Conservation (phyloP, 2,797 vertebrate species). For the Poecilia velifera region DNA sequence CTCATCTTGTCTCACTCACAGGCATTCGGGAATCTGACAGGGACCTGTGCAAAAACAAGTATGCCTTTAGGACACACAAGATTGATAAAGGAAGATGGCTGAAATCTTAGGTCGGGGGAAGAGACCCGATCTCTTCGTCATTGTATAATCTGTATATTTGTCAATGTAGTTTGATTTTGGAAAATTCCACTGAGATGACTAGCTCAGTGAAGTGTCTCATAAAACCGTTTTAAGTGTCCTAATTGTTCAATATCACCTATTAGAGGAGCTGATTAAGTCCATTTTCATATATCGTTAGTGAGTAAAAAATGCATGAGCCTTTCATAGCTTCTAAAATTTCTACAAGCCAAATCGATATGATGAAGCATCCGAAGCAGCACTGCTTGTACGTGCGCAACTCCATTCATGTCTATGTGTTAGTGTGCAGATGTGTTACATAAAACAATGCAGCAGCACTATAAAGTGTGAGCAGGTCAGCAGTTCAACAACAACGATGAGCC, state of each 20-base stretch:
- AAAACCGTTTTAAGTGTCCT: conserved; percentile 13
- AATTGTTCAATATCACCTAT: conserved; percentile 31
- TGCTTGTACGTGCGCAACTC: neutral
- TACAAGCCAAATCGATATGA: conserved; percentile 40
- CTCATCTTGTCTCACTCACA: conserved; percentile 52
- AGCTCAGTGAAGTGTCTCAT: neutral
- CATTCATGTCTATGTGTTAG: conserved; percentile 7
- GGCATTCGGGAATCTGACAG: conserved; percentile 45
- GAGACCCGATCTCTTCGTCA: neutral
- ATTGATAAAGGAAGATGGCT: conserved; percentile 24
- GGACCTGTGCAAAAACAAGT: conserved; percentile 53
- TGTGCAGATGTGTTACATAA: conserved; percentile 27
- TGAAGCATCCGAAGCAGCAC: conserved; percentile 2
- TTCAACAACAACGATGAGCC: conserved; percentile 56
- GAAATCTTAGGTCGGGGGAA: conserved; percentile 1
- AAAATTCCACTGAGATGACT: conserved; percentile 12
- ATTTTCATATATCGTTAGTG: conserved; percentile 35
- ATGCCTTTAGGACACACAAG: conserved; percentile 47
- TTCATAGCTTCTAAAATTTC: conserved; percentile 32
- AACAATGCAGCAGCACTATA: conserved; percentile 22
- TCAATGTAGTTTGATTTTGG: conserved; percentile 1
- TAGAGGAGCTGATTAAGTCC: conserved; percentile 1
- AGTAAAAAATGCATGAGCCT: conserved; percentile 44
- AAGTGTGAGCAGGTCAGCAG: conserved; percentile 60
- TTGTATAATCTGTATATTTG: conserved; percentile 27